Conservation (phyloP, 2,113 vertebrate species). For the Sylvilagus bachmani region DNA sequence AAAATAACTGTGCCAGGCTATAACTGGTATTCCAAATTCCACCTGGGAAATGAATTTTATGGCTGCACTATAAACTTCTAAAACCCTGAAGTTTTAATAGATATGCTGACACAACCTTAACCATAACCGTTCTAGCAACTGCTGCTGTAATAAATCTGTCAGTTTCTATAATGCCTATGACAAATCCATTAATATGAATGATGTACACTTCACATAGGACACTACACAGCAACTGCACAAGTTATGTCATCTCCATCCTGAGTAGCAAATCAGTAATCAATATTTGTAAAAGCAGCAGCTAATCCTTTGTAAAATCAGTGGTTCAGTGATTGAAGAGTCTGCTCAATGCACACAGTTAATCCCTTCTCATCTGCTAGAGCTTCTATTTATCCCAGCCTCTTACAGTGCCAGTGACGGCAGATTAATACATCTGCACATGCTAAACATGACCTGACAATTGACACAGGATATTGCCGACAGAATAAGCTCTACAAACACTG, state of each 20-base stretch:
- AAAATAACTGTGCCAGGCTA: slow-evolving; percentile 72
- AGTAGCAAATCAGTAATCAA: slow-evolving; percentile 93
- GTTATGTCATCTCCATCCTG: slow-evolving; percentile 87
- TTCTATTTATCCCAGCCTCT: slow-evolving; percentile 89
- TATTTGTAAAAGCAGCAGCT: slow-evolving; percentile 91
- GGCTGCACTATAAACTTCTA: slow-evolving; percentile 77
- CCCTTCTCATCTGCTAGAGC: slow-evolving; percentile 92
- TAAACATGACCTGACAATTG: slow-evolving; percentile 90
- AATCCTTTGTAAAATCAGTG: slow-evolving; percentile 93
- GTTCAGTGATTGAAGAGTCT: slow-evolving; percentile 92
- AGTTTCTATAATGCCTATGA: slow-evolving; percentile 86
- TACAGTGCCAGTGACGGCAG: slow-evolving; percentile 85
- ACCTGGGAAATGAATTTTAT: slow-evolving; percentile 71
- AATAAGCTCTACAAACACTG: slow-evolving; percentile 90
- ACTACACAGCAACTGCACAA: slow-evolving; percentile 85
- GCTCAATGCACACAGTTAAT: slow-evolving; percentile 92
- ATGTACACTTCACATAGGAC: slow-evolving; percentile 85
- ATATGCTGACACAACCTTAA: slow-evolving; percentile 86
- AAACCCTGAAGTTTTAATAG: slow-evolving; percentile 83
- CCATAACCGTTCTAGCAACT: slow-evolving; percentile 80
- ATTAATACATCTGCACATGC: slow-evolving; percentile 88
- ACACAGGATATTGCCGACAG: slow-evolving; percentile 88
- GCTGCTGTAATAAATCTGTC: slow-evolving; percentile 88
- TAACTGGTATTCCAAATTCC: slow-evolving; percentile 76
- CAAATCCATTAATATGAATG: slow-evolving; percentile 91